Evolutionary conservation across 2,888 invertebrate species (phyloP), one percentile per base, ranked within the genome.

Genomic region (Cosmopolites sordidus): DNA sequence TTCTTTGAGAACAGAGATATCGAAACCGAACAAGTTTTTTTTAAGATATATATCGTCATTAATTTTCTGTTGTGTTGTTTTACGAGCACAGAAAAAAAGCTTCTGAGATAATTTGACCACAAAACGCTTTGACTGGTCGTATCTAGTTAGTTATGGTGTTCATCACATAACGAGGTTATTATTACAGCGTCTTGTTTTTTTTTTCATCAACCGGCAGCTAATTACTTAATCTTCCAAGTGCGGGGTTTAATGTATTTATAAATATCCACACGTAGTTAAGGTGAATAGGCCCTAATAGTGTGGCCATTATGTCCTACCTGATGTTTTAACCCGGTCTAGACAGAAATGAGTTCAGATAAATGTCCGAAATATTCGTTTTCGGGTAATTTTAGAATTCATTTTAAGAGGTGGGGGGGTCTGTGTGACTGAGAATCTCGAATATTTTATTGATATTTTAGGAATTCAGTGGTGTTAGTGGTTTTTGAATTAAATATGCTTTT

Each of bases 261-360:
- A 33, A 33, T 33, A 33, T 33, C 33, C 33, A 33, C 33, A 27
- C 27, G 27, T 27, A 27, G 27, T 27, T 9, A 27, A 27, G 45
- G 47, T 39, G 22, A 47, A 27, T 39, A 39, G 47, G 39, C 39
- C 38, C 40, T 47, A 47, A 39, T 47, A 47, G 38, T 18, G 27
- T 4, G n/a, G 33, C 33, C 33, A 33, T 33, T n/a, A n/a, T 4
- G 11, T 5, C 33, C n/a, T 33, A 33, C 33, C 33, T 33, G 33
- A 33, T n/a, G 33, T 12, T 3, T 33, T 33, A 5, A n/a, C n/a
- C 33, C n/a, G 33, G 5, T 33, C 33, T n/a, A 33, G 33, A 33
- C 33, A 33, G 33, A 12, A 12, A 11, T 11, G 2, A 11, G 8
- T 33, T n/a, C 12, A 33, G 33, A 33, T 33, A 33, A 33, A 33